Percentiles rank a stretch among this genome's conserved stretches.
phyloP scores from a whole-genome alignment of 1,140 invertebrate genomes.

The Epicauta chinensis region DNA sequence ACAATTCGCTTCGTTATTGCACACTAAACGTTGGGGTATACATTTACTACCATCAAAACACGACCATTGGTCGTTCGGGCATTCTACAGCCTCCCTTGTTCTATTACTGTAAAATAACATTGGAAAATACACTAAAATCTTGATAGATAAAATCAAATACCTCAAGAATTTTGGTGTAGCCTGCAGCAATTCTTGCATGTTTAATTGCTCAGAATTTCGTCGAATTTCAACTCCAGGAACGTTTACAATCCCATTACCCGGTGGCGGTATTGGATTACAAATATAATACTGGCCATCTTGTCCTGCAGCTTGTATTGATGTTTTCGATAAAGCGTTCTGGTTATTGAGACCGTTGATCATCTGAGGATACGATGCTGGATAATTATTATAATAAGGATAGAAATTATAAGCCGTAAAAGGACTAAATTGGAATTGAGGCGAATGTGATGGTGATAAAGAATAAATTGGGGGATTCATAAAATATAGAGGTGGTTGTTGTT shows the following conservation, averaged over 20 bases:
- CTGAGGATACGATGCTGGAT: constrained; percentile 3
- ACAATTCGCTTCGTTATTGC: constrained; percentile 72
- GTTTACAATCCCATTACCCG: constrained; percentile 23
- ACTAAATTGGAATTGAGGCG: neutral
- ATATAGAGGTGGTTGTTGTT: constrained; percentile 19
- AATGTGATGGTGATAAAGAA: constrained; percentile 20
- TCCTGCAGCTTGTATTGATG: constrained; percentile 22
- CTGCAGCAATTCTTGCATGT: constrained; percentile 24
- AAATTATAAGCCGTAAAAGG: neutral
- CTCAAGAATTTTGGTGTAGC: constrained; percentile 1
- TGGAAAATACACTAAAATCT: too few relatives aligned
- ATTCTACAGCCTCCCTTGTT: constrained; percentile 29
- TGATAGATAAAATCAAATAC: too few relatives aligned
- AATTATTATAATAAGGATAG: constrained; percentile 10
- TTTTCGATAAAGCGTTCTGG: neutral
- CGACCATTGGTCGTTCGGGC: constrained; percentile 26
- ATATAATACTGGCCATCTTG: constrained; percentile 35
- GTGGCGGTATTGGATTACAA: constrained; percentile 33
- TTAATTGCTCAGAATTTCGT: constrained; percentile 20
- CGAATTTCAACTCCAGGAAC: constrained; percentile 31
- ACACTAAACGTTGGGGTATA: constrained; percentile 54
- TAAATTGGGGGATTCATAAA: constrained; percentile 29
- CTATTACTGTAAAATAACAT: constrained; percentile 29
- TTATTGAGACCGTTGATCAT: neutral
- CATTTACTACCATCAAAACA: constrained; percentile 54